A percentile compares a stretch with the other conserved stretches of the same genome.
Evolutionary conservation across 1,140 invertebrate species (phyloP).

Genomic region (Ips typographus): DNA sequence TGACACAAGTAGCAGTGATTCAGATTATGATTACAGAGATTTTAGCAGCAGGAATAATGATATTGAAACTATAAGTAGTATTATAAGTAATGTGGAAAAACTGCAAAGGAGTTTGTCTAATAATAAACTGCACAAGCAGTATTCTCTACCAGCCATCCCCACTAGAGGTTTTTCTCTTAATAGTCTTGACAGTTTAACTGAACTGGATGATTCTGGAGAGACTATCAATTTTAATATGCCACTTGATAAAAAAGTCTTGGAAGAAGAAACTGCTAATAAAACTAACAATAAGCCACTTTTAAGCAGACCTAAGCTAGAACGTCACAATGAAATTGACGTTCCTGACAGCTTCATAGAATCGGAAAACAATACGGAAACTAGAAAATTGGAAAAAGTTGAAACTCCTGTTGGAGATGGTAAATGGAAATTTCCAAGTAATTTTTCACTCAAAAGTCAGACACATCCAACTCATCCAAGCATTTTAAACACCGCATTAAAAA

Average conservation of each 20-base stretch:
- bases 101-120: constrained; percentile 34
- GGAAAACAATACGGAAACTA: not conserved
- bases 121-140: constrained; percentile 35
- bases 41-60: constrained; percentile 22
- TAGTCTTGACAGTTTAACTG: constrained; percentile 16
- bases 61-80: constrained; percentile 55
- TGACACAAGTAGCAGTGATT: constrained; percentile 43
- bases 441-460: not conserved
- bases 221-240: no score
- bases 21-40: constrained; percentile 33
- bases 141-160: constrained; percentile 38
- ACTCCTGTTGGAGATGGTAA: not conserved
- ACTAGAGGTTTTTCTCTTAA: constrained; percentile 34
- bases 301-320: constrained; percentile 1
- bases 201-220: not conserved
- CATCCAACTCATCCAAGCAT: constrained; percentile 40
- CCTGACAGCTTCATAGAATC: not conserved
- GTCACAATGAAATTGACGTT: constrained; percentile 10
- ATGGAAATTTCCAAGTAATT: not conserved
- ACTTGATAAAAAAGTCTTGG: no score
- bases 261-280: no score
- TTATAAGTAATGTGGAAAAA: constrained; percentile 55
- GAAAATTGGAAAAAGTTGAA: not conserved
- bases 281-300: not conserved
- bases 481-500: constrained; percentile 56